Base-by-base conservation (phyloP, 1,140 invertebrate genomes). In the Battus philenor region DNA sequence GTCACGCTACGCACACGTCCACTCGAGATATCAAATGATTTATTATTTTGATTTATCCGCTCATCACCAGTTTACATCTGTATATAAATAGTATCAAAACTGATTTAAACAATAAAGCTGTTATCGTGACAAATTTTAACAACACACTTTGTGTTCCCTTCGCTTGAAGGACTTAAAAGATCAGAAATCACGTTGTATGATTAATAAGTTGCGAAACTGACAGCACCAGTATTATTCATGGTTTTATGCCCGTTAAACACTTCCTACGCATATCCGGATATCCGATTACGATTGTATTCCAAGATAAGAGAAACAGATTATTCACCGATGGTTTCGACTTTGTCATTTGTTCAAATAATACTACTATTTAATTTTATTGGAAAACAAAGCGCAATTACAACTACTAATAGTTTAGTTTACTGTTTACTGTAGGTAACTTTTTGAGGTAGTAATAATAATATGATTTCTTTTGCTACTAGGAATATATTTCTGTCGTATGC, bases 1-100 rank as follows among this genome's bases (percentile, higher is more conserved):
- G 53, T 68, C 63, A 71, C 60, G 57, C 46, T 41, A 39, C 50
- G 43, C 52, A 54, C 46, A 59, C 53, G 61, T 54, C 54, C 59
- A 59, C 54, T 62, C 49, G 41, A 67, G 69, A 75, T 78, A 75
- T 75, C 63, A 62, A 54, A 65, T 73, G 71, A 71, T 78, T 66
- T 75, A 77, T 71, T 59, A 50, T 50, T 45, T 50, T 54, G 54
- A 65, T 61, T 58, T 58, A 52, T 58, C 49, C 36, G 58, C 24
- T 49, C 50, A 49, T 50, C 50, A 53, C 29, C 29, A 41, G 29
- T 41, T 41, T 41, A 41, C 15, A 27, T 41, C 17, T 2, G 2
- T 20, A 20, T 3, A 6, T 20, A 20, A 2, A 20, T 20, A 20
- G 6, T 20, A 3, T 3, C 18, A 20, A 20, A 20, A 20, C n/a